phyloP scores from a whole-genome alignment of 2,113 vertebrate genomes.

The Piliocolobus tephrosceles region DNA sequence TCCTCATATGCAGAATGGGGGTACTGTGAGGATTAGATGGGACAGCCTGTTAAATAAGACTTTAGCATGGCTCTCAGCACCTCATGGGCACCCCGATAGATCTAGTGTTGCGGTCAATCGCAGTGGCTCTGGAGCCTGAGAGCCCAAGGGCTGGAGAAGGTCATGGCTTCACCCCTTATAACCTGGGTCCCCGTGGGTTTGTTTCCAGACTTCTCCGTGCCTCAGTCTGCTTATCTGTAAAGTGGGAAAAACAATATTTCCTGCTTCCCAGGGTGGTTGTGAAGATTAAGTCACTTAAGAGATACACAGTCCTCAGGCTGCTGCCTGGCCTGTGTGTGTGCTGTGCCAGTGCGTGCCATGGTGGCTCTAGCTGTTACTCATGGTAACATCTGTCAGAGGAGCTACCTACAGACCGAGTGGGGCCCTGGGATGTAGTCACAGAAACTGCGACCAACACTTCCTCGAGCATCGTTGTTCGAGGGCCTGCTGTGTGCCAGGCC shows the following conservation, averaged over 20 bases:
- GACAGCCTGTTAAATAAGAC: too few species aligned
- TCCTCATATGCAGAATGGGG: neutral
- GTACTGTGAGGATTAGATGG: neutral
- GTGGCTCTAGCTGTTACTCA: neutral
- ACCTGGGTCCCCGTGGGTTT: too few species aligned
- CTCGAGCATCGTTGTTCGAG: neutral
- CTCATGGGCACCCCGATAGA: accelerated
- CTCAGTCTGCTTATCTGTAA: slow-evolving; percentile 27
- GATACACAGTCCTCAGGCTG: neutral
- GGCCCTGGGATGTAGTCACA: neutral
- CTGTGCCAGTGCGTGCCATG: neutral
- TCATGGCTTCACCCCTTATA: neutral
- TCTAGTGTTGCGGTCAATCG: accelerated
- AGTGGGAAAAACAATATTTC: neutral
- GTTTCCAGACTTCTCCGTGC: neutral
- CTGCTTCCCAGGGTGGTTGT: neutral
- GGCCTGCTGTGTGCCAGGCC: neutral
- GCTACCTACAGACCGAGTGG: neutral
- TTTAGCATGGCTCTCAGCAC: neutral
- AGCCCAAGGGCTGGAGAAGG: accelerated
- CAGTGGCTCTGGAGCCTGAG: neutral
- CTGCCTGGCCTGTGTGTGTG: neutral
- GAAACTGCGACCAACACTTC: neutral
- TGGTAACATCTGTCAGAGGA: neutral
- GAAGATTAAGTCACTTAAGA: neutral